phyloP scores from a whole-genome alignment of 2,113 vertebrate species.

The Aythya baeri region DNA sequence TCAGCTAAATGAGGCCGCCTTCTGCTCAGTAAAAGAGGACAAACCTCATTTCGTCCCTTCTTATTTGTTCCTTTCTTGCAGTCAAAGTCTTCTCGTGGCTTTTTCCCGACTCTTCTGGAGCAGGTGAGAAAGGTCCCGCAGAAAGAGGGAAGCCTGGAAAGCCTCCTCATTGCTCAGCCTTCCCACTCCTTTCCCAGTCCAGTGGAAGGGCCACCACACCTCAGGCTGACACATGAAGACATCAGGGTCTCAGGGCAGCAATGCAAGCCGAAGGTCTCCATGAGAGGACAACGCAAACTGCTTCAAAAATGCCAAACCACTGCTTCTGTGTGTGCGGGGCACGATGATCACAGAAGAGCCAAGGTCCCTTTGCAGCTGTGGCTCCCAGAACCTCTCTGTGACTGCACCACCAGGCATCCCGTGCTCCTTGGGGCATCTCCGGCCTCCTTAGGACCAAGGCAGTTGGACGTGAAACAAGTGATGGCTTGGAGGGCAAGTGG shows the following conservation, averaged over 20 bases:
- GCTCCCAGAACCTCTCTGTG: neutral
- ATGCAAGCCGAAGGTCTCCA: neutral
- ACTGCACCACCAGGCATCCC: neutral
- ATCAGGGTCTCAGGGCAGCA: neutral
- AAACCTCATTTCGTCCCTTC: neutral
- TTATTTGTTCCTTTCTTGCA: neutral
- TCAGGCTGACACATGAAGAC: neutral
- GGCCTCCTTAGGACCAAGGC: neutral
- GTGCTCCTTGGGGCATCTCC: neutral
- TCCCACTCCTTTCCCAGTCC: neutral
- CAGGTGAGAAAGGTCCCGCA: neutral
- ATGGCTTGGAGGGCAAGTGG: neutral
- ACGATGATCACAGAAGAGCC: fast-evolving
- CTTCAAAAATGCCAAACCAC: neutral
- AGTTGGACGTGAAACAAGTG: neutral
- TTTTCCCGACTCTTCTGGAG: neutral
- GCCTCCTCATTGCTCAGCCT: neutral
- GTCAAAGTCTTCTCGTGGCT: neutral
- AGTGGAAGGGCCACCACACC: neutral
- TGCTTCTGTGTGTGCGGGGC: neutral
- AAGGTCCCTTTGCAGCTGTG: neutral
- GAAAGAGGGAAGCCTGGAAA: neutral
- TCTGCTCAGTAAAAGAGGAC: neutral
- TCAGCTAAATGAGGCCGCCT: neutral
- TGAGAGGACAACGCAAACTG: fast-evolving